Evolutionary conservation across 2,888 invertebrate genomes (phyloP).

Genomic region (Andrena dorsata): DNA sequence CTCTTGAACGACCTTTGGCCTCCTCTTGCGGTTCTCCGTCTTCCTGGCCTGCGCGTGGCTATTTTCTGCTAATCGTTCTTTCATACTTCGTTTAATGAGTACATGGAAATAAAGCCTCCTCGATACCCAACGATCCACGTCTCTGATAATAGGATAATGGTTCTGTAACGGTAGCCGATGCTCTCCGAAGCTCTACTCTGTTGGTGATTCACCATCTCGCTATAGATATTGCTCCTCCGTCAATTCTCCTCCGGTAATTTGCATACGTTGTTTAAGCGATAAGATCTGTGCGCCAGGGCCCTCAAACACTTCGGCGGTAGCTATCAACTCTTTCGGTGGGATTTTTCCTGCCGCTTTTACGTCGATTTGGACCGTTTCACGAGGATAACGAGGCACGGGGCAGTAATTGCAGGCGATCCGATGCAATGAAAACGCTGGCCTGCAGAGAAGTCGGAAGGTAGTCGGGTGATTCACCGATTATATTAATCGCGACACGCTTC

Average conservation of each 20-base stretch:
- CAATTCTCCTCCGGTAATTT: not conserved
- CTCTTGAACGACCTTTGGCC: slow-evolving; percentile 38
- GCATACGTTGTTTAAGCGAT: not conserved
- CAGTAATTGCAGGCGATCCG: not conserved
- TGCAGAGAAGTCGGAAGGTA: not conserved
- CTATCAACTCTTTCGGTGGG: not conserved
- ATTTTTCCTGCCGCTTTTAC: slow-evolving; percentile 1
- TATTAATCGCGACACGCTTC: slow-evolving; percentile 8
- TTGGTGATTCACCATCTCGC: not conserved
- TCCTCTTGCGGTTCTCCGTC: slow-evolving; percentile 38
- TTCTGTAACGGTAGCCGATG: slow-evolving; percentile 5
- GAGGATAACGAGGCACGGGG: not conserved
- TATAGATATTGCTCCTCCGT: not conserved
- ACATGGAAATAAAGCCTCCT: not conserved
- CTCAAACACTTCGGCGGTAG: not conserved
- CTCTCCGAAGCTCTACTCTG: not conserved
- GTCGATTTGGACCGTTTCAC: not conserved
- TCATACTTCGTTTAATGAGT: not conserved
- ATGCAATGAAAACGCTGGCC: not conserved
- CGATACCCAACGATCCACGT: not conserved
- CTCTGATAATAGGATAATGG: slow-evolving; percentile 5
- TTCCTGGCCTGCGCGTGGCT: not conserved
- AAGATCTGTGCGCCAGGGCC: not conserved
- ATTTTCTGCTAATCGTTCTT: slow-evolving; percentile 16
- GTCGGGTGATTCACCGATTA: slow-evolving; percentile 1